phyloP scores from a whole-genome alignment of 2,888 invertebrate genomes.

The Hecatera dysodea region DNA sequence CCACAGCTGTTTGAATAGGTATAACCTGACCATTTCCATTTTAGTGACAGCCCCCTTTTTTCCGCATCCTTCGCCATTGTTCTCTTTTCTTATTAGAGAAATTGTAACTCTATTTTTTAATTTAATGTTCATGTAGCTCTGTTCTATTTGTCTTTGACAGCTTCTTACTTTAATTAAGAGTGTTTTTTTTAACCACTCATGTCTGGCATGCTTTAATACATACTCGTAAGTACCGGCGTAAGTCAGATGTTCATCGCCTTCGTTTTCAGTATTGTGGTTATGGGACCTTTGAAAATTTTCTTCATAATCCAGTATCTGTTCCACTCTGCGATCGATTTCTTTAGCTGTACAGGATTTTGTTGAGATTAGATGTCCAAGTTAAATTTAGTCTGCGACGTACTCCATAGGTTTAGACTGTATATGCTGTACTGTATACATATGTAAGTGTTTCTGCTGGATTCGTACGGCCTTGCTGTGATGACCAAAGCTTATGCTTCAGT shows the following conservation, averaged over 20 bases:
- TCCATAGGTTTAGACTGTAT: too few relatives aligned
- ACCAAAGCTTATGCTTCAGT: too few relatives aligned
- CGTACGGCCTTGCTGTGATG: too few relatives aligned
- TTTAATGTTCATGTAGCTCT: not conserved
- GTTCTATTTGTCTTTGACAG: not conserved
- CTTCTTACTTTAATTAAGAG: not conserved
- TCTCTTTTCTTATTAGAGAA: not conserved
- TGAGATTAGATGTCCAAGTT: too few relatives aligned
- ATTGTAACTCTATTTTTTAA: not conserved
- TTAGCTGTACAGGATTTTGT: too few relatives aligned
- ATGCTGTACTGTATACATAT: too few relatives aligned
- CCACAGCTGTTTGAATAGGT: not conserved
- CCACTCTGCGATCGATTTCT: too few relatives aligned
- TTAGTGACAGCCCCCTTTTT: not conserved
- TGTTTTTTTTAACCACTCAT: not conserved
- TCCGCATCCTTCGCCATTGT: not conserved
- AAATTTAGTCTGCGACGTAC: too few relatives aligned
- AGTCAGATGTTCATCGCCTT: slow-evolving; percentile 1
- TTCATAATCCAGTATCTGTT: too few relatives aligned
- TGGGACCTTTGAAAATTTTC: too few relatives aligned
- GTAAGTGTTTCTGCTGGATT: too few relatives aligned
- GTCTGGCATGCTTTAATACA: not conserved
- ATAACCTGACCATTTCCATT: not conserved
- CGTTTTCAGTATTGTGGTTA: not conserved
- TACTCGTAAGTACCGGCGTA: not conserved